Percentiles rank a stretch among this genome's conserved stretches.
phyloP scores from a whole-genome alignment of 2,113 vertebrate species.

The Emydura subglobosa region DNA sequence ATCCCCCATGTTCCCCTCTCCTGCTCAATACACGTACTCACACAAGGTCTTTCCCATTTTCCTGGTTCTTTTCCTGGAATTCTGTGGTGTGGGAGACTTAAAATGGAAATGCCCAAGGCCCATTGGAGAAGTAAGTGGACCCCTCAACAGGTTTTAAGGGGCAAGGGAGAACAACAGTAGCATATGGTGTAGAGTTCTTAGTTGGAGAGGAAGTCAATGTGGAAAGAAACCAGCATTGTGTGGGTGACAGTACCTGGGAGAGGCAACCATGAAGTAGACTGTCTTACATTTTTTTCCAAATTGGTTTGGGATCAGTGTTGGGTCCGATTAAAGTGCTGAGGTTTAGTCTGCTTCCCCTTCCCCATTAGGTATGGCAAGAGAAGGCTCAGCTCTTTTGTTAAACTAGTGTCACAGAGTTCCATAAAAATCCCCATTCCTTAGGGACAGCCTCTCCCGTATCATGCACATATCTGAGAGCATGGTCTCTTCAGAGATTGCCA shows the following conservation, averaged over 20 bases:
- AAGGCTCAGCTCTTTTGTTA: background rate
- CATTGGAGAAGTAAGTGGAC: background rate
- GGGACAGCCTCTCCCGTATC: background rate
- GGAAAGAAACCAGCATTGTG: background rate
- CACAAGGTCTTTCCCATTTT: background rate
- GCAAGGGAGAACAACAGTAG: background rate
- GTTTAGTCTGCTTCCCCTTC: background rate
- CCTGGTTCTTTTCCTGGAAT: background rate
- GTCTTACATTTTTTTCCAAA: no score
- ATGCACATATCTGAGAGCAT: background rate
- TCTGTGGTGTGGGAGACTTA: background rate
- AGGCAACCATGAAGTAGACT: background rate
- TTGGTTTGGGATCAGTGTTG: background rate
- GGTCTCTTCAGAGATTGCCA: background rate
- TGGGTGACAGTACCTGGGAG: fast-evolving
- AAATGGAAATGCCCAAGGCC: background rate
- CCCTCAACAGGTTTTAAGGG: background rate
- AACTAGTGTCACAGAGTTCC: background rate
- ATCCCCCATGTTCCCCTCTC: background rate
- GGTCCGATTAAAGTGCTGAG: fast-evolving
- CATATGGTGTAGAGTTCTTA: fast-evolving
- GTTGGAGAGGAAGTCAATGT: background rate
- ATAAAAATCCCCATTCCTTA: background rate
- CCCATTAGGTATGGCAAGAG: background rate
- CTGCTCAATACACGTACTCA: background rate